A percentile compares a stretch with the other conserved stretches of the same genome.
These are phyloP conservation scores for Lomographa bimaculata DNA, from an alignment of 2,888 invertebrate genomes.

Conservation along the genomic window DNA sequence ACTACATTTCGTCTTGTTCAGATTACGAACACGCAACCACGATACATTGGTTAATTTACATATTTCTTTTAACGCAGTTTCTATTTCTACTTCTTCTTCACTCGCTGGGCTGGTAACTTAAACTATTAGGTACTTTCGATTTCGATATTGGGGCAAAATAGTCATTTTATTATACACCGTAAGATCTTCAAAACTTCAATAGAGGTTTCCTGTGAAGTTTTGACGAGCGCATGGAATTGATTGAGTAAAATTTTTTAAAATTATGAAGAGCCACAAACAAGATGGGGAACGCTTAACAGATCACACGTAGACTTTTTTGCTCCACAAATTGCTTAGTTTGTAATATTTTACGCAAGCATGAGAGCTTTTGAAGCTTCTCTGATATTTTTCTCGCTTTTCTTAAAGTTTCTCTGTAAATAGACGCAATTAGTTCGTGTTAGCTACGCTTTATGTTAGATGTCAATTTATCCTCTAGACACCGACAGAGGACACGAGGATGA, in stretches of 20 bases:
- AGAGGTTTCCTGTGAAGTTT: background rate
- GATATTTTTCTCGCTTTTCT: slow-evolving; percentile 36
- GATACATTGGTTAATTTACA: slow-evolving; percentile 31
- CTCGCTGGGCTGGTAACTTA: slow-evolving; percentile 31
- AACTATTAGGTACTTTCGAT: slow-evolving; percentile 26
- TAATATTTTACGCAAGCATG: slow-evolving; percentile 33
- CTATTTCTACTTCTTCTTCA: slow-evolving; percentile 23
- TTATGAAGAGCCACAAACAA: too few relatives aligned
- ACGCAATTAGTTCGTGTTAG: slow-evolving; percentile 41
- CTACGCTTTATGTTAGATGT: slow-evolving; percentile 55
- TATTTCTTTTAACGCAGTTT: slow-evolving; percentile 28
- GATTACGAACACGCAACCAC: slow-evolving; percentile 37
- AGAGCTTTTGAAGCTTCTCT: slow-evolving; percentile 31
- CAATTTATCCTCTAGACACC: slow-evolving; percentile 58
- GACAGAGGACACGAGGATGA: slow-evolving; percentile 48
- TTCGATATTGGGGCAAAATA: slow-evolving; percentile 30
- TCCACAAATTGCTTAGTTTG: slow-evolving; percentile 29
- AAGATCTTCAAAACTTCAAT: slow-evolving; percentile 6
- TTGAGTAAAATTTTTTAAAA: too few relatives aligned
- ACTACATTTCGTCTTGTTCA: slow-evolving; percentile 32
- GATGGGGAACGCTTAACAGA: too few relatives aligned
- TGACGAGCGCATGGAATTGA: background rate
- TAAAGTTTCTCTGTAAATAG: slow-evolving; percentile 37
- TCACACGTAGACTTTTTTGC: slow-evolving; percentile 32
- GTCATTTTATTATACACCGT: slow-evolving; percentile 7